Percentiles rank a stretch among this genome's conserved stretches.
Evolutionary conservation across 2,113 vertebrate genomes (phyloP).

Genomic region (Chloropsis cyanopogon): DNA sequence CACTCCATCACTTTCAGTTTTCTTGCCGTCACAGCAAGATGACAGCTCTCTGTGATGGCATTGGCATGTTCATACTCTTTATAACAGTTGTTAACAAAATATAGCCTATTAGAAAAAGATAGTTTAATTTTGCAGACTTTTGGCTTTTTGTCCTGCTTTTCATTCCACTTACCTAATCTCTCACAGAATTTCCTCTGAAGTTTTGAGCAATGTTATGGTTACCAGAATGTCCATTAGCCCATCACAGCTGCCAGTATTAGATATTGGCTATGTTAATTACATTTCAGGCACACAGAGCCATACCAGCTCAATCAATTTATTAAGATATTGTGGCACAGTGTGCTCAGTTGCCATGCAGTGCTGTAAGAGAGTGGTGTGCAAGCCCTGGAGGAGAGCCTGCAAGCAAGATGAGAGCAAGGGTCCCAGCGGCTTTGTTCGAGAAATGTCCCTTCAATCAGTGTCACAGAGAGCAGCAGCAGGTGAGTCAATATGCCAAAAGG

Average conservation of each 20-base stretch:
- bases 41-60: not conserved
- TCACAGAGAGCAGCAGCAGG: not conserved
- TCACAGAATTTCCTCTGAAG: not conserved
- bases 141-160: not conserved
- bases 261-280: not conserved
- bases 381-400: not conserved
- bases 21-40: not conserved
- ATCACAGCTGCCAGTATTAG: not conserved
- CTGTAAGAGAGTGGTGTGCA: not conserved
- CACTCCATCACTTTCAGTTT: not conserved
- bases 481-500: not conserved
- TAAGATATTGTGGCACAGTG: not conserved
- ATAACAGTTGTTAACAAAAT: not conserved
- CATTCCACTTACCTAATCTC: not conserved
- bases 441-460: not conserved
- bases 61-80: not conserved
- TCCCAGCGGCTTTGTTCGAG: not conserved
- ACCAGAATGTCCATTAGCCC: not conserved
- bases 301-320: not conserved
- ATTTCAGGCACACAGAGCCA: not conserved
- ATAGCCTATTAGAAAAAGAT: not conserved
- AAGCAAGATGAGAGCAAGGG: not conserved
- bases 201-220: not conserved
- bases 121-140: not conserved
- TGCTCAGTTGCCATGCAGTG: not conserved